Evolutionary conservation across 1,140 invertebrate genomes (phyloP).

Genomic region (Ceratina australensis): DNA sequence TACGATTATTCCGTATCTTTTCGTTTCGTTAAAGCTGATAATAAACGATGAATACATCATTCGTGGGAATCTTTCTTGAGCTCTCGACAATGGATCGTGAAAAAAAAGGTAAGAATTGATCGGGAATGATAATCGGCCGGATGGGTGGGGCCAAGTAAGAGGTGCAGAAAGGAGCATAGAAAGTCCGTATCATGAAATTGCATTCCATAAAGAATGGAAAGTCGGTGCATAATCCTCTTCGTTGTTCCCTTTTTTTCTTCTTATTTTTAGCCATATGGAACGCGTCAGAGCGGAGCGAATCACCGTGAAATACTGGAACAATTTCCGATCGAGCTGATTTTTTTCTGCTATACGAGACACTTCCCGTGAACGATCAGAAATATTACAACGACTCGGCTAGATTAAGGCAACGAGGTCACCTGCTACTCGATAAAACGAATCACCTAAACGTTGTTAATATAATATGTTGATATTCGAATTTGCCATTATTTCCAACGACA

Average conservation of each 20-base stretch:
- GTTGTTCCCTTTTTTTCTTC: background rate
- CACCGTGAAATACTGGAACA: conserved; percentile 25
- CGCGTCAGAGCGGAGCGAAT: conserved; percentile 18
- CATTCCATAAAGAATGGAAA: conserved; percentile 56
- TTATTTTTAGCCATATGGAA: background rate
- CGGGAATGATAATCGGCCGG: conserved; percentile 26
- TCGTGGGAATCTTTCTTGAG: background rate
- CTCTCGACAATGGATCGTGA: background rate
- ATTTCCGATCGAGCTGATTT: conserved; percentile 22
- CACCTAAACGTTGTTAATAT: conserved; percentile 5
- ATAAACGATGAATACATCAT: too few relatives aligned
- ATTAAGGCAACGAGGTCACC: conserved; percentile 77
- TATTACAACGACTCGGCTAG: conserved; percentile 55
- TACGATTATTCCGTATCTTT: too few relatives aligned
- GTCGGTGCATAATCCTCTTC: conserved; percentile 48
- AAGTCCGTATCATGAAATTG: conserved; percentile 51
- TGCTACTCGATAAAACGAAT: conserved; percentile 23
- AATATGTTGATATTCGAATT: background rate
- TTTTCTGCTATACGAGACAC: background rate
- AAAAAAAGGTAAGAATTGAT: conserved; percentile 23
- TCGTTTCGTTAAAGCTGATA: too few relatives aligned
- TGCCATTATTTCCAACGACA: too few relatives aligned
- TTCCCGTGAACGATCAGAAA: conserved; percentile 6
- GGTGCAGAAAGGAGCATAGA: conserved; percentile 46
- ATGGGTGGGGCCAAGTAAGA: conserved; percentile 47